phyloP scores from a whole-genome alignment of 2,888 invertebrate species.

The Steinernema scapterisci region DNA sequence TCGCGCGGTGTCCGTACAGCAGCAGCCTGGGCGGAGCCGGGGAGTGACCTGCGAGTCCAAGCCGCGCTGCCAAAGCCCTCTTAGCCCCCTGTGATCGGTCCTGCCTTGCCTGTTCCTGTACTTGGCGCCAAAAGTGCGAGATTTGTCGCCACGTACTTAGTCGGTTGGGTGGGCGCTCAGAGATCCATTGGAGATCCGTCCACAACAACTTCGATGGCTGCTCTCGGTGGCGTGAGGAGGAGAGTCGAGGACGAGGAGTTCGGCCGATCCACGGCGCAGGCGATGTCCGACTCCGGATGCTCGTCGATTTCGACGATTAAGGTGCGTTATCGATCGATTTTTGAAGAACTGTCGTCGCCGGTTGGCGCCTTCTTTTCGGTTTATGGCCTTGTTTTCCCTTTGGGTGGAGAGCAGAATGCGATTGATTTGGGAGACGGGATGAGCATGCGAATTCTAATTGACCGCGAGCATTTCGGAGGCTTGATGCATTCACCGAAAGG shows the following conservation, averaged over 20 bases:
- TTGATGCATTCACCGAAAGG: too few relatives aligned
- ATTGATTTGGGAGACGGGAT: too few relatives aligned
- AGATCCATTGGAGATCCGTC: neutral
- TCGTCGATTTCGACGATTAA: slow-evolving; percentile 26
- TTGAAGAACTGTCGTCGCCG: neutral
- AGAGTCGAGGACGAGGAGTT: neutral
- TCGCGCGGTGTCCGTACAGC: slow-evolving; percentile 10
- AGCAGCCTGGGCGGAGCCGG: neutral
- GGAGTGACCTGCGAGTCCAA: slow-evolving; percentile 7
- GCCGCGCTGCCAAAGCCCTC: neutral
- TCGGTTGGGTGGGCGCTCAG: neutral
- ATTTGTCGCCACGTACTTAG: slow-evolving; percentile 4
- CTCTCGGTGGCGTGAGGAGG: neutral
- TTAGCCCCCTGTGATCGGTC: neutral
- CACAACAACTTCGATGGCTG: neutral
- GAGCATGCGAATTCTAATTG: too few relatives aligned
- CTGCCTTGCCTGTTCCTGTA: neutral
- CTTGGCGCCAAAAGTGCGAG: slow-evolving; percentile 17
- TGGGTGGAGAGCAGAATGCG: too few relatives aligned
- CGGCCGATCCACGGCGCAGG: neutral
- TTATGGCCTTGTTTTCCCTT: neutral
- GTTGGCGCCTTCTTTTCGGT: too few relatives aligned
- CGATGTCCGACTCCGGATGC: slow-evolving; percentile 30
- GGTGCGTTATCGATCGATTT: slow-evolving; percentile 27
- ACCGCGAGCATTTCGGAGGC: too few relatives aligned